Conservation (phyloP, 2,797 vertebrate species). For the Acrossocheilus fasciatus region DNA sequence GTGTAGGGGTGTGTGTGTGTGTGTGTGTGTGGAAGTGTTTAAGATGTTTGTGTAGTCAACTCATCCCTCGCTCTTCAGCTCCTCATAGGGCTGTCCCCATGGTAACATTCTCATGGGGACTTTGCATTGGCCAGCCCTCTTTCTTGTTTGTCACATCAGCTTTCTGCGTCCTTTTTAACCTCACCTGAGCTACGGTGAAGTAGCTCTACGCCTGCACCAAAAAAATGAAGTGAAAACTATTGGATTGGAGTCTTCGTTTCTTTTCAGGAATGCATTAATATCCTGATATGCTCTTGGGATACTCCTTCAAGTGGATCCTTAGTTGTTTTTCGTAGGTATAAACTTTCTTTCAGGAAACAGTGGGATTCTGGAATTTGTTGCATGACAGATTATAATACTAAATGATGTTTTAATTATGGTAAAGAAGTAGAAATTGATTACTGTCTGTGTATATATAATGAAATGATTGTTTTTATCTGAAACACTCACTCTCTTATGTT, state of each 20-base stretch:
- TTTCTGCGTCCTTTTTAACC: slow-evolving; percentile 5
- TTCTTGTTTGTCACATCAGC: slow-evolving; percentile 74
- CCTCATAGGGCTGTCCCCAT: slow-evolving; percentile 75
- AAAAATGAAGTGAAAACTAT: slow-evolving; percentile 8
- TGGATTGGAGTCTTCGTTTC: background rate
- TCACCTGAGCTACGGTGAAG: slow-evolving; percentile 2
- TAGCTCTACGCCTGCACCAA: background rate
- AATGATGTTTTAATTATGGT: background rate
- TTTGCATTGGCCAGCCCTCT: slow-evolving; percentile 57
- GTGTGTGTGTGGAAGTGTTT: slow-evolving; percentile 23
- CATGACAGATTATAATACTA: background rate
- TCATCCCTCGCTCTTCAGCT: slow-evolving; percentile 68
- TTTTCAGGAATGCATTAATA: slow-evolving; percentile 58
- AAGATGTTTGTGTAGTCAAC: slow-evolving; percentile 57
- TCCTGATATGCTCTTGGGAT: slow-evolving; percentile 82
- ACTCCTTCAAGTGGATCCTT: slow-evolving; percentile 82
- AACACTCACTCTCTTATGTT: background rate
- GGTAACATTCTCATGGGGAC: slow-evolving; percentile 76
- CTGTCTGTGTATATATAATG: background rate
- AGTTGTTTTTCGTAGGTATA: slow-evolving; percentile 87
- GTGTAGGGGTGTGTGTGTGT: slow-evolving; percentile 10
- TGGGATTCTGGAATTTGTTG: background rate
- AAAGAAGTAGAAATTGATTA: background rate
- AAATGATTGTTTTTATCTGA: background rate
- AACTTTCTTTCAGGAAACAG: slow-evolving; percentile 22